Base-by-base conservation (phyloP, 2,888 invertebrate genomes). In the Ctenicera cuprea region DNA sequence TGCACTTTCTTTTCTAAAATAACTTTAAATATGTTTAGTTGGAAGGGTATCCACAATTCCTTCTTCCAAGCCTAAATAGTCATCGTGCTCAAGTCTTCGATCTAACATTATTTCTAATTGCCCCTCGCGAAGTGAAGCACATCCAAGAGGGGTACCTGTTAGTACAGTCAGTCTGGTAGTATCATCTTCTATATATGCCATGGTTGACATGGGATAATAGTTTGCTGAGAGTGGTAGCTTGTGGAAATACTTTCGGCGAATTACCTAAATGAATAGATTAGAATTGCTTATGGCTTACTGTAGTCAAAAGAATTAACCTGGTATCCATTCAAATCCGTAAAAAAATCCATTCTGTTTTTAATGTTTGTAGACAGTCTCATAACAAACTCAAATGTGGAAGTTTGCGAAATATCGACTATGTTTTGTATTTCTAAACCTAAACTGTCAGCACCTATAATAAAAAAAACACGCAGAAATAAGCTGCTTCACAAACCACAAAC, bases 221-320 rank as follows among this genome's bases (percentile, higher is more conserved):
- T 99, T 98, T 0, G 95, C 99, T 89, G 99, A 99, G 0, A 97
- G 85, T 0, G 99, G 98, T 20, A 99, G 86, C 88, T 98, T 98
- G 5, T 9, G 33, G 1, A 33, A 33, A 33, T 33, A 33, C 9
- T 33, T 33, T 33, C 33, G 5, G 9, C 33, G 33, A 33, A 33
- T 33, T 33, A 33, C 33, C 33, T 33, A 33, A 33, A 9, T 4
- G 1, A 33, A 33, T 33, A 33, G 33, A 33, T 33, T 33, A 9
- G 9, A 9, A 33, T 9, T 33, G 1, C 8, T 33, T 33, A 33
- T 33, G 33, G 5, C 26, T 26, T 33, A 9, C 8, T 33, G 33
- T 9, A 0, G 91, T 89, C 80, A 95, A 93, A 33, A 33, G 5
- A 9, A 54, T 65, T 83, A 85, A 96, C 95, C 90, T 97, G 96